Percentiles rank a stretch among this genome's conserved stretches.
phyloP scores from a whole-genome alignment of 2,797 vertebrate species.

The Mus minutoides region DNA sequence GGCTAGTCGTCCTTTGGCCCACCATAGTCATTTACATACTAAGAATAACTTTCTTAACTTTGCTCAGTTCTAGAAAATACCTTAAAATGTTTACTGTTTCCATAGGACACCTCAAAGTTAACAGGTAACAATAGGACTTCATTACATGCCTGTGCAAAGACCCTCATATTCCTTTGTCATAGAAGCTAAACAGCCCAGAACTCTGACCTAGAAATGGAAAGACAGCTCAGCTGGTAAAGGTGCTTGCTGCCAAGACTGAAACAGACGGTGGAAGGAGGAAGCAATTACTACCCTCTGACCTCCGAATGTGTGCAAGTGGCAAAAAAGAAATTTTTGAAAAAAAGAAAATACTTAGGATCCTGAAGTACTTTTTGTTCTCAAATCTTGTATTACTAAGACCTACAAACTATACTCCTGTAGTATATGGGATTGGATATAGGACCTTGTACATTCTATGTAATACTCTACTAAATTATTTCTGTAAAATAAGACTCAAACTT shows the following conservation, averaged over 20 bases:
- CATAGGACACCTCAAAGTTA: not conserved
- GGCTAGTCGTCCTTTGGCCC: not conserved
- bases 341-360: not conserved
- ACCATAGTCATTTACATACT: not conserved
- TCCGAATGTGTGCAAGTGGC: not conserved
- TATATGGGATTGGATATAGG: not conserved
- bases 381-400: not conserved
- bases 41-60: not conserved
- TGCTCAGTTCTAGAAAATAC: not conserved
- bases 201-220: not conserved
- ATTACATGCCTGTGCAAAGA: not conserved
- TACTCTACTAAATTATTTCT: not conserved
- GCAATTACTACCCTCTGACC: not conserved
- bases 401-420: not conserved
- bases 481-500: not conserved
- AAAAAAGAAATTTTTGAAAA: not conserved
- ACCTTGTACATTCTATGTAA: not conserved
- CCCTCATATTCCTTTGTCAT: not conserved
- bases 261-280: not conserved
- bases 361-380: not conserved
- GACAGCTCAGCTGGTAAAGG: not conserved
- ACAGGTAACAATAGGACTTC: not conserved
- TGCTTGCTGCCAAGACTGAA: not conserved
- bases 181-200: not conserved
- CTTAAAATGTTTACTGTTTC: conserved; percentile 43